Conservation (phyloP, 1,140 invertebrate species). For the Semibalanus balanoides region DNA sequence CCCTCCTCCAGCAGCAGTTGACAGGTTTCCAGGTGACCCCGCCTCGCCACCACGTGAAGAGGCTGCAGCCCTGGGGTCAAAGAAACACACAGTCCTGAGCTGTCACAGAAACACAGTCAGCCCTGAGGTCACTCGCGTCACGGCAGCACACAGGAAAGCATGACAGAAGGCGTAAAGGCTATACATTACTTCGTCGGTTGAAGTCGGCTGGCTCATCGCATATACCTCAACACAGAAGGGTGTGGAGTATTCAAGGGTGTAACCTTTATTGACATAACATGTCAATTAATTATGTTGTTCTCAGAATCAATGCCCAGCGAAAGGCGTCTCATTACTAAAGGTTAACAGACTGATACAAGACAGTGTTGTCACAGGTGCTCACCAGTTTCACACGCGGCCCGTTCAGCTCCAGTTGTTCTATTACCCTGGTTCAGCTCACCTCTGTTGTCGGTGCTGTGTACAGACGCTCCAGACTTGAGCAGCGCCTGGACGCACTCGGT, state of each 20-base stretch:
- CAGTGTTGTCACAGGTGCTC: no score
- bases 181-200: neutral
- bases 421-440: neutral
- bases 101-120: neutral
- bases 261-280: no score
- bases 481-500: constrained; percentile 94
- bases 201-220: neutral
- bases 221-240: neutral
- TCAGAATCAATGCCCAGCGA: no score
- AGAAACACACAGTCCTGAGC: neutral
- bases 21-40: constrained; percentile 73
- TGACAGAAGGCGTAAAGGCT: no score
- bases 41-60: constrained; percentile 74
- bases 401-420: no score
- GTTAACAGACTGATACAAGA: neutral
- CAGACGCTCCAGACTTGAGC: constrained; percentile 76
- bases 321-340: neutral
- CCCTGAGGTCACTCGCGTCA: no score
- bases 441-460: neutral
- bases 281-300: no score
- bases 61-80: constrained; percentile 85
- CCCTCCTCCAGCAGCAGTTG: constrained; percentile 74
- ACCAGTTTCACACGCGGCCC: no score
- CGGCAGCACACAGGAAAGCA: no score
- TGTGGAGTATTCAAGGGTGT: no score